phyloP scores from a whole-genome alignment of 2,113 vertebrate genomes.

The Phylloscopus whistleri region DNA sequence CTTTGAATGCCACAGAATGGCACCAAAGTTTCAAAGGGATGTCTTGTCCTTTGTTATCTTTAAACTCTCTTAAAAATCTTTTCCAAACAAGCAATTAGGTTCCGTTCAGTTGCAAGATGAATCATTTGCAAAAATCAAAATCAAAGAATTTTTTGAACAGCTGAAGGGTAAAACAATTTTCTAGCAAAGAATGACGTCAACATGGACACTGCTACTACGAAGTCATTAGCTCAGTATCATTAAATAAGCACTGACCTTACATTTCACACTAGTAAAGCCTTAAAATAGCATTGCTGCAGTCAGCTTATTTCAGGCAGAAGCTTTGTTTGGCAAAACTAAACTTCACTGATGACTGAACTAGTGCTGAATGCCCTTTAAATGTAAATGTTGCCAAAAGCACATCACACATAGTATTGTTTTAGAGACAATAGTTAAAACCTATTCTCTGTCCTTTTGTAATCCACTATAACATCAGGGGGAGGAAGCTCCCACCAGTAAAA shows the following conservation, averaged over 20 bases:
- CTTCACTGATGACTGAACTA: neutral
- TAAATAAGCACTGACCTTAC: constrained; percentile 10
- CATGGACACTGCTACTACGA: neutral
- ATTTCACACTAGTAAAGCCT: neutral
- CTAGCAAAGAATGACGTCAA: neutral
- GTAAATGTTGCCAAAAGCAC: neutral
- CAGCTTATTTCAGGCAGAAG: constrained; percentile 2
- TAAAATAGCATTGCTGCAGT: constrained; percentile 17
- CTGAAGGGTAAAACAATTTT: neutral
- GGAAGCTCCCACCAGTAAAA: neutral
- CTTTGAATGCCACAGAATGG: neutral
- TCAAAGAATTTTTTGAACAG: neutral
- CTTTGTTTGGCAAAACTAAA: constrained; percentile 39
- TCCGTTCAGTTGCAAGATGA: neutral
- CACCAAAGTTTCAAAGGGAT: neutral
- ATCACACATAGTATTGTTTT: neutral
- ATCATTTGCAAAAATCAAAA: neutral
- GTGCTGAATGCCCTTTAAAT: constrained; percentile 13
- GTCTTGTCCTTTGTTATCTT: neutral
- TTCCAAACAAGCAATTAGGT: neutral
- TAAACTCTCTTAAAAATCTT: neutral
- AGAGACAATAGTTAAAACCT: neutral
- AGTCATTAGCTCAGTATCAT: neutral
- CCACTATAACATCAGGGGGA: neutral
- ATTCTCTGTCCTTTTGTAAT: neutral